Conservation (phyloP, 2,113 vertebrate genomes). For the Semnornis frantzii region DNA sequence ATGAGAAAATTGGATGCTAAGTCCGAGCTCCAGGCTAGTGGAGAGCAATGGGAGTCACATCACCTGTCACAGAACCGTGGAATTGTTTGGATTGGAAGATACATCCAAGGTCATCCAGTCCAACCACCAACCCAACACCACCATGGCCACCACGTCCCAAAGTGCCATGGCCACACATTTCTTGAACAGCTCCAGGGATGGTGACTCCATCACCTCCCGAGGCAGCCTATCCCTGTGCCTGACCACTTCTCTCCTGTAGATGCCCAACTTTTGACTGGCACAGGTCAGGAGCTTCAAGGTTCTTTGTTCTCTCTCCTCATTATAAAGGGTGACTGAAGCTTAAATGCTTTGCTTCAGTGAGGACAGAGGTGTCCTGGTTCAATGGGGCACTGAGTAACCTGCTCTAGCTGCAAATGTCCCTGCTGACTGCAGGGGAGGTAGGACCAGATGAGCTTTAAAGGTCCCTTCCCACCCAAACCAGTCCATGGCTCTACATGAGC, state of each 20-base stretch:
- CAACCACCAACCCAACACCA: no score
- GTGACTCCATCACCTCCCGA: no score
- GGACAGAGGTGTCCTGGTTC: neutral
- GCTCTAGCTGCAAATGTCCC: neutral
- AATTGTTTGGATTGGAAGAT: no score
- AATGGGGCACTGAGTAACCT: neutral
- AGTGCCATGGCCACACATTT: no score
- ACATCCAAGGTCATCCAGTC: no score
- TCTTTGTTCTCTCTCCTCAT: neutral
- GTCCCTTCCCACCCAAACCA: neutral
- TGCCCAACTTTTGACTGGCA: neutral
- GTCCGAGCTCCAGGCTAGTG: neutral
- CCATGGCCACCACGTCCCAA: no score
- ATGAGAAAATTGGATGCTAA: neutral
- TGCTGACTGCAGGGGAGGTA: neutral
- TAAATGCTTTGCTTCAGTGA: neutral
- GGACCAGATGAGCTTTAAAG: neutral
- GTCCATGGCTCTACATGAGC: no score
- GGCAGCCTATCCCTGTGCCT: no score
- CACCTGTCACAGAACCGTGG: no score
- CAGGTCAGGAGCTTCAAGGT: neutral
- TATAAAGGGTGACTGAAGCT: neutral
- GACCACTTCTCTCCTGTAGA: no score
- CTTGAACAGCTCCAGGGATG: no score
- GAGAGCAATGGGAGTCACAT: neutral